These are phyloP conservation scores for Harpegnathos saltator DNA, from an alignment of 1,140 invertebrate species.

Conservation along the genomic window DNA sequence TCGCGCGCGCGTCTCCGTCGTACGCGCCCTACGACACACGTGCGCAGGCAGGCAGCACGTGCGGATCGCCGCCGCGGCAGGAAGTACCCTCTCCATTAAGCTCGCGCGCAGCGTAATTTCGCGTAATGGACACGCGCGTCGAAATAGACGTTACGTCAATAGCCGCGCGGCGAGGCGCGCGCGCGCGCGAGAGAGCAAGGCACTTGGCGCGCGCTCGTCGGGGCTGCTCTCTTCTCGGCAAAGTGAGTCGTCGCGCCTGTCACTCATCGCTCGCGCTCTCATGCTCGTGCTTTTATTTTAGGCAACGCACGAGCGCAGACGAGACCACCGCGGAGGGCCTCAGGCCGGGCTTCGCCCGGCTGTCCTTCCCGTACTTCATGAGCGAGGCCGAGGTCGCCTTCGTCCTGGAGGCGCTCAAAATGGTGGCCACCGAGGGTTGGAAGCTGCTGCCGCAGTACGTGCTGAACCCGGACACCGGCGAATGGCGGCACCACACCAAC, in stretches of 20 bases:
- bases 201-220: not conserved
- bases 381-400: constrained; percentile 92
- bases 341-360: constrained; percentile 94
- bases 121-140: not conserved
- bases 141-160: constrained; percentile 13
- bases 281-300: constrained; percentile 64
- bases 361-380: constrained; percentile 95
- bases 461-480: constrained; percentile 94
- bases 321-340: constrained; percentile 89
- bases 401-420: constrained; percentile 93
- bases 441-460: constrained; percentile 95
- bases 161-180: not conserved
- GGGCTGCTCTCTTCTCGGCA: constrained; percentile 8
- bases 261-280: not conserved
- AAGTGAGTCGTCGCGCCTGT: not conserved
- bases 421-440: constrained; percentile 96
- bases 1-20: not conserved
- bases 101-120: constrained; percentile 15
- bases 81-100: constrained; percentile 4
- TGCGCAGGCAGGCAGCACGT: not conserved
- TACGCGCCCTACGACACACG: not conserved
- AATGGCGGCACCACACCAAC: constrained; percentile 95
- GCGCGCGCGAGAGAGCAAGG: too few species aligned
- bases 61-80: not conserved
- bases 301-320: constrained; percentile 68